Percentiles rank a stretch among this genome's conserved stretches.
These are phyloP conservation scores for Trypoxylus dichotomus DNA, from an alignment of 1,140 invertebrate genomes.

Conservation along the genomic window DNA sequence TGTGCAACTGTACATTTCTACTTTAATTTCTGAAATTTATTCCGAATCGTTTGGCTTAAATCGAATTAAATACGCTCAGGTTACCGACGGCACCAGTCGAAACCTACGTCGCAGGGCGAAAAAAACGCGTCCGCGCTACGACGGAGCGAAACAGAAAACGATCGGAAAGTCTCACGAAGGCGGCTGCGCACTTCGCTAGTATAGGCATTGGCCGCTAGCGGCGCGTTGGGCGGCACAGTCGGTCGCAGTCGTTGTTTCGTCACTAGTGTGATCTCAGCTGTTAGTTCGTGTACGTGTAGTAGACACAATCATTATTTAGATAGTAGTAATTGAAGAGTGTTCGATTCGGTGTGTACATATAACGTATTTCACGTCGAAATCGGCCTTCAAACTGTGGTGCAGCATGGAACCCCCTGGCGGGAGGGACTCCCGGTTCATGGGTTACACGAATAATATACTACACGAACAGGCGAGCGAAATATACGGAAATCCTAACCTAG, in stretches of 20 bases:
- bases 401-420: constrained; percentile 77
- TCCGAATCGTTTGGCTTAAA: not conserved
- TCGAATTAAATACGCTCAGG: not conserved
- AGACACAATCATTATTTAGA: not conserved
- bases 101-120: constrained; percentile 46
- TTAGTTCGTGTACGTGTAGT: constrained; percentile 43
- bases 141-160: constrained; percentile 29
- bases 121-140: not conserved
- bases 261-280: constrained; percentile 50
- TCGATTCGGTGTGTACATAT: constrained; percentile 32
- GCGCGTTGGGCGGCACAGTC: constrained; percentile 33
- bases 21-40: constrained; percentile 8
- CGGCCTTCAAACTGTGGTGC: constrained; percentile 51
- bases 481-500: constrained; percentile 68
- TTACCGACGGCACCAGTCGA: not conserved
- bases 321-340: constrained; percentile 32
- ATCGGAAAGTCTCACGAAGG: constrained; percentile 50
- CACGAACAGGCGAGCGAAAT: constrained; percentile 74
- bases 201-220: constrained; percentile 47
- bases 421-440: constrained; percentile 81
- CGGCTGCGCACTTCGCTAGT: constrained; percentile 50
- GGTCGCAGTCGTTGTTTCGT: constrained; percentile 34
- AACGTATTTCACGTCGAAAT: not conserved
- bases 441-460: constrained; percentile 77
- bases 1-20: not conserved